A percentile compares a stretch with the other conserved stretches of the same genome.
Evolutionary conservation across 2,113 vertebrate species (phyloP).

Genomic region (Chauna torquata): DNA sequence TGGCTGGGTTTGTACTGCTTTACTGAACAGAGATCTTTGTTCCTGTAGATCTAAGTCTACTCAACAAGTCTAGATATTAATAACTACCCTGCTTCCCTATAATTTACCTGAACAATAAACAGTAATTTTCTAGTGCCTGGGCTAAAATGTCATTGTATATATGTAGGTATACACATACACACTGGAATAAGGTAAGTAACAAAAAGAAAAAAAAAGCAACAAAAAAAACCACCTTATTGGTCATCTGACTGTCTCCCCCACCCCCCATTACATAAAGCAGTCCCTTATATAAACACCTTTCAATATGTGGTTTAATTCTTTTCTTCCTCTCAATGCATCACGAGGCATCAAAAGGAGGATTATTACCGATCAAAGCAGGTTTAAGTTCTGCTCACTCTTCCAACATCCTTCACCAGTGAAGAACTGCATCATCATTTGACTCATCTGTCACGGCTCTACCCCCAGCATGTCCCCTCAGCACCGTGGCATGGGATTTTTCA

Average conservation of each 20-base stretch:
- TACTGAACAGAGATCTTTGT: not conserved
- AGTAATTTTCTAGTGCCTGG: not conserved
- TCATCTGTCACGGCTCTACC: not conserved
- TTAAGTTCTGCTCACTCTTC: not conserved
- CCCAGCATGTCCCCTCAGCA: accelerated
- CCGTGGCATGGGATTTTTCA: not conserved
- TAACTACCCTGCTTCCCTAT: not conserved
- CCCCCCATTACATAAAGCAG: not conserved
- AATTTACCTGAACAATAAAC: not conserved
- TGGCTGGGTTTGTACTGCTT: not conserved
- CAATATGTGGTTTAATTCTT: accelerated
- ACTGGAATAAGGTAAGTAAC: not conserved
- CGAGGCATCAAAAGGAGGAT: not conserved
- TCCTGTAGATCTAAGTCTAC: not conserved
- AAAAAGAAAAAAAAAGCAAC: too few species aligned
- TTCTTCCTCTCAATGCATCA: not conserved
- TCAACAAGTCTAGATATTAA: not conserved
- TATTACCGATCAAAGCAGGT: not conserved
- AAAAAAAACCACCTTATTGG: not conserved
- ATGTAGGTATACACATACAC: not conserved
- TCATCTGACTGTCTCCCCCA: too few species aligned
- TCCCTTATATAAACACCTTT: not conserved
- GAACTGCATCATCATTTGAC: not conserved
- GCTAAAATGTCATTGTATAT: not conserved
- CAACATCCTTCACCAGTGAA: not conserved